Evolutionary conservation across 2,113 vertebrate genomes (phyloP), one percentile per base, ranked within the genome.

Genomic region (Anoplopoma fimbria): DNA sequence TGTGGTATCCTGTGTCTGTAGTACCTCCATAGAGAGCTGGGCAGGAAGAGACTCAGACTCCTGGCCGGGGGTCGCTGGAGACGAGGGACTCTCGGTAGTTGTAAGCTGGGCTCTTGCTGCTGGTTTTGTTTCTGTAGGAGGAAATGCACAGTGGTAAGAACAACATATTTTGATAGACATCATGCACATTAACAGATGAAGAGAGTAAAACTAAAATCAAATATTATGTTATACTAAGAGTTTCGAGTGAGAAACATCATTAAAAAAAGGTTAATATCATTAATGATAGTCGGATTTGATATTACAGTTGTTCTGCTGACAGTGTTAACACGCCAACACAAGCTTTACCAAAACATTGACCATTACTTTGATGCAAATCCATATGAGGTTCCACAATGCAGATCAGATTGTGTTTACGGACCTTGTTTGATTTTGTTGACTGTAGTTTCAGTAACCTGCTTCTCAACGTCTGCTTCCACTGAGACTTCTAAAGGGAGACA

Each of bases 1-100:
- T 36, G 90, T 86, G 87, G 42, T 71, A 38, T 93, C 93, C 91
- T 93, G 91, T 89, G 85, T 75, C 65, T 94, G 85, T 34, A 79
- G 77, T 86, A 94, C 89, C 87, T 95, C 84, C 76, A 87, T 75
- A 77, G 86, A 79, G 69, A 79, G 68, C 73, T 84, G 88, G 79
- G 67, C 57, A 23, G 89, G 75, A 68, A 84, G 71, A 57, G 84
- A 71, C 67, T 84, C 88, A 5, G 69, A 45, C 42, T 93, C 89
- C 47, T 88, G 92, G 69, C 77, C 84, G 42, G 77, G 75, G 81
- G 81, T 62, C 36, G 57, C 61, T 65, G 91, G 81, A 75, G 77
- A 88, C 6, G 33, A 75, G 40, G 87, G 75, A 70, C 73, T 84
- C 83, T 92, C 87, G 68, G 82, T 61, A 42, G 89, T 77, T 42